phyloP scores from a whole-genome alignment of 2,888 invertebrate species.

The Matsumyia berberina region DNA sequence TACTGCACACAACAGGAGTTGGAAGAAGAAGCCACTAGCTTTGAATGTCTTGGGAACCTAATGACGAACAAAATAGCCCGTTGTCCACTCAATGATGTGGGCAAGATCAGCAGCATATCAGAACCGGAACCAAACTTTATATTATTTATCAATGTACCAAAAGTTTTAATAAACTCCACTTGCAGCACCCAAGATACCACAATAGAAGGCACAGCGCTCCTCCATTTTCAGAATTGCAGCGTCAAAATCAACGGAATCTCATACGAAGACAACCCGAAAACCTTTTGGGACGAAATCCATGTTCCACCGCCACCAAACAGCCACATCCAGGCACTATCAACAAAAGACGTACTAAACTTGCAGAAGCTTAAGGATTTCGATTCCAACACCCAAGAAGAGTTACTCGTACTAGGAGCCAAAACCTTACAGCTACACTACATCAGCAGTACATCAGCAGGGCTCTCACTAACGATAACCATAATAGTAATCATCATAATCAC shows the following conservation, averaged over 20 bases:
- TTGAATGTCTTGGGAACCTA: conserved; percentile 37
- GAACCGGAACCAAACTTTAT: conserved; percentile 45
- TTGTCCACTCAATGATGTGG: conserved; percentile 27
- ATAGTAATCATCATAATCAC: background rate
- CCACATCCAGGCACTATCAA: conserved; percentile 3
- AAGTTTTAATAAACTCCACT: conserved; percentile 30
- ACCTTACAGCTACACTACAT: background rate
- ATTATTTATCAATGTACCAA: conserved; percentile 34
- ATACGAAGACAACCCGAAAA: conserved; percentile 19
- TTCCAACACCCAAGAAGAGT: background rate
- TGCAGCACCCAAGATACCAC: conserved; percentile 7
- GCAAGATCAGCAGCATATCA: conserved; percentile 13
- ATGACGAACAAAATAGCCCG: conserved; percentile 34
- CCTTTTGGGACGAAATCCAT: conserved; percentile 33
- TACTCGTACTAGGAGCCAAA: background rate
- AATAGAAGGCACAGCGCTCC: conserved; percentile 29
- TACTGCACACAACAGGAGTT: conserved; percentile 5
- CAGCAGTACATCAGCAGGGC: background rate
- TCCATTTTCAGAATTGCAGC: conserved; percentile 27
- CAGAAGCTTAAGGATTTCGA: conserved; percentile 21
- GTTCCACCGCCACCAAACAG: conserved; percentile 30
- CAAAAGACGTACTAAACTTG: conserved; percentile 6
- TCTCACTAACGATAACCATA: background rate
- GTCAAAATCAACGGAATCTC: conserved; percentile 22
- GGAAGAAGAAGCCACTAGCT: conserved; percentile 30